Percentiles rank a stretch among this genome's conserved stretches.
These are phyloP conservation scores for Epinephelus fuscoguttatus DNA, from an alignment of 2,113 vertebrate species.

Conservation along the genomic window DNA sequence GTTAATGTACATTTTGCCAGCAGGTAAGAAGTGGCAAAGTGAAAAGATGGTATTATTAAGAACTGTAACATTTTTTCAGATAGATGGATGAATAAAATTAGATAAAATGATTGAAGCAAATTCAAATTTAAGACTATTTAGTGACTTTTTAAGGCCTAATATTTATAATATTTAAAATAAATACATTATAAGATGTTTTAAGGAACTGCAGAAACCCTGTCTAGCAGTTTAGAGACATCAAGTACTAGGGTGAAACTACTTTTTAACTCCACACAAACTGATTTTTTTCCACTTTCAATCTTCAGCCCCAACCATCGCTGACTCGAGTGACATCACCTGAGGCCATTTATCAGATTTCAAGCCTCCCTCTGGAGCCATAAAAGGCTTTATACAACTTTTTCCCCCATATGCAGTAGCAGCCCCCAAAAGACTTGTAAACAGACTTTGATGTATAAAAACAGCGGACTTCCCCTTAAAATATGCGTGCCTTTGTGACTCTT, in stretches of 20 bases:
- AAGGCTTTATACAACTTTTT: neutral
- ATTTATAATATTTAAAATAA: too few species aligned
- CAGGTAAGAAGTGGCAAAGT: too few species aligned
- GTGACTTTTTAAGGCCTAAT: too few species aligned
- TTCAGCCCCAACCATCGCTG: neutral
- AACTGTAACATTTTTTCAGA: too few species aligned
- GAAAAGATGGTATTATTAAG: too few species aligned
- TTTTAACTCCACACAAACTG: neutral
- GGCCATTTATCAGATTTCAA: neutral
- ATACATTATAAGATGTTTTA: too few species aligned
- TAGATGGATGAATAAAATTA: too few species aligned
- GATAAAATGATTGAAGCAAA: too few species aligned
- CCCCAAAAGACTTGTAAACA: neutral
- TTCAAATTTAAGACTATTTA: too few species aligned
- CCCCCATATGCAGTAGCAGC: neutral
- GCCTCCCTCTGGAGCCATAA: neutral
- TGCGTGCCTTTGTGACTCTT: neutral
- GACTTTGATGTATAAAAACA: neutral
- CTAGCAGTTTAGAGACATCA: neutral
- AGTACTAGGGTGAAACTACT: too few species aligned
- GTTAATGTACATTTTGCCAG: too few species aligned
- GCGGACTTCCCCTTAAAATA: neutral
- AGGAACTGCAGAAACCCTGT: too few species aligned
- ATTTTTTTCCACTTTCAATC: neutral
- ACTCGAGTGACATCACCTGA: neutral